These are phyloP conservation scores for Macrochelys suwanniensis DNA, from an alignment of 2,797 vertebrate genomes.

Conservation along the genomic window DNA sequence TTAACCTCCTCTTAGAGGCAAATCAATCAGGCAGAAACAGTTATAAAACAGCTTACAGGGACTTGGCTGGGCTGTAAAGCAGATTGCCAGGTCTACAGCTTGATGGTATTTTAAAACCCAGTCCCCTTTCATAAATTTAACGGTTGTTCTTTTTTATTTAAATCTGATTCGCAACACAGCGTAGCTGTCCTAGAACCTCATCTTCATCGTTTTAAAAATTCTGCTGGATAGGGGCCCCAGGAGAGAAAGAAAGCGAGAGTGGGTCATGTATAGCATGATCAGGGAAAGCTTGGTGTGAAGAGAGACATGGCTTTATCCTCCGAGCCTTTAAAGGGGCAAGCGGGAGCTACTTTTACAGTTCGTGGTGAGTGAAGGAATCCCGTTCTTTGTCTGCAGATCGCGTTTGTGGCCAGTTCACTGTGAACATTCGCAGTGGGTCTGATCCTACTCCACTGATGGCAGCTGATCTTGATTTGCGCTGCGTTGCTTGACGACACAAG, in stretches of 20 bases:
- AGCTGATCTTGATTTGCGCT: neutral
- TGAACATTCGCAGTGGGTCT: neutral
- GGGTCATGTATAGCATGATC: neutral
- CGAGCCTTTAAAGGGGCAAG: neutral
- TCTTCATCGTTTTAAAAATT: neutral
- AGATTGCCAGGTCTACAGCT: neutral
- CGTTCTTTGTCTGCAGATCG: neutral
- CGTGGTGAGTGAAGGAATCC: neutral
- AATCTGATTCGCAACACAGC: neutral
- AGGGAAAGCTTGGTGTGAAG: neutral
- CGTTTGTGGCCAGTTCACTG: neutral
- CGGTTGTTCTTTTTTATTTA: neutral
- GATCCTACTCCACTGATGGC: neutral
- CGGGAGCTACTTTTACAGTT: neutral
- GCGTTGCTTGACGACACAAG: neutral
- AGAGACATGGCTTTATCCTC: neutral
- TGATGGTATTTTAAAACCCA: slow-evolving; percentile 7
- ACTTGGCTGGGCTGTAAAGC: slow-evolving; percentile 25
- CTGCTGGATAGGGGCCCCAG: neutral
- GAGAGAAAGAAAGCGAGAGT: neutral
- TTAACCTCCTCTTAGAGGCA: neutral
- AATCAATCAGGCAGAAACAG: neutral
- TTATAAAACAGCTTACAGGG: slow-evolving; percentile 28
- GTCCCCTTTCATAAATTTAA: neutral
- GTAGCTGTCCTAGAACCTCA: neutral